phyloP scores from a whole-genome alignment of 1,140 invertebrate genomes.

The Gryon sp. region DNA sequence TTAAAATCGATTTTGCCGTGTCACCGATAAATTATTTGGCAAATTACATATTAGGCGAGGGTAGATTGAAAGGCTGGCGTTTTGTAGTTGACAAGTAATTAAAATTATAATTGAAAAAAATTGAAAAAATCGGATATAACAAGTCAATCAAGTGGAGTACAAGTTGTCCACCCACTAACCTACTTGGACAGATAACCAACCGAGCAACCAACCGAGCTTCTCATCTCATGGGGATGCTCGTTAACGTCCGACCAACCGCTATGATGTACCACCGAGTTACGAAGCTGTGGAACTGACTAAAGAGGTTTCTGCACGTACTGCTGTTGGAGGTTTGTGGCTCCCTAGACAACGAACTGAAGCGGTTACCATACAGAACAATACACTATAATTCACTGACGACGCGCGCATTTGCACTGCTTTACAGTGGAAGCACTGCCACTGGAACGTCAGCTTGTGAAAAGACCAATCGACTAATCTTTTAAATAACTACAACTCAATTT shows the following conservation, averaged over 20 bases:
- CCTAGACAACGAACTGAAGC: slow-evolving; percentile 49
- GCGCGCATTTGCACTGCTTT: slow-evolving; percentile 42
- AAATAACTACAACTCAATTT: slow-evolving; percentile 26
- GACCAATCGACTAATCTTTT: slow-evolving; percentile 26
- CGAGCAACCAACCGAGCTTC: slow-evolving; percentile 52
- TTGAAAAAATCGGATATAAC: slow-evolving; percentile 40
- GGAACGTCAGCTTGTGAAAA: slow-evolving; percentile 11
- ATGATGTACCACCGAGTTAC: slow-evolving; percentile 63
- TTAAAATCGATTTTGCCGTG: slow-evolving; percentile 20
- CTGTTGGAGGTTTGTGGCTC: slow-evolving; percentile 53
- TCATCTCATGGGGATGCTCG: slow-evolving; percentile 67
- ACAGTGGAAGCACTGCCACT: background rate
- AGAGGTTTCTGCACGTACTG: slow-evolving; percentile 50
- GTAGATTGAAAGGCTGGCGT: slow-evolving; percentile 5
- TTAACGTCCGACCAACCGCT: slow-evolving; percentile 60
- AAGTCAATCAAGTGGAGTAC: slow-evolving; percentile 25
- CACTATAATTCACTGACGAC: slow-evolving; percentile 65
- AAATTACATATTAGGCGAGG: slow-evolving; percentile 22
- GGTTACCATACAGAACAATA: slow-evolving; percentile 66
- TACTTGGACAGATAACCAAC: slow-evolving; percentile 44
- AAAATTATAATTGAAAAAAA: slow-evolving; percentile 25
- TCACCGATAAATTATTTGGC: slow-evolving; percentile 17
- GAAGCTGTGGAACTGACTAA: slow-evolving; percentile 39
- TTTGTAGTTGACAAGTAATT: slow-evolving; percentile 32
- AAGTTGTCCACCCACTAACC: slow-evolving; percentile 54